Conservation (phyloP, 2,113 vertebrate species). For the Indri indri region DNA sequence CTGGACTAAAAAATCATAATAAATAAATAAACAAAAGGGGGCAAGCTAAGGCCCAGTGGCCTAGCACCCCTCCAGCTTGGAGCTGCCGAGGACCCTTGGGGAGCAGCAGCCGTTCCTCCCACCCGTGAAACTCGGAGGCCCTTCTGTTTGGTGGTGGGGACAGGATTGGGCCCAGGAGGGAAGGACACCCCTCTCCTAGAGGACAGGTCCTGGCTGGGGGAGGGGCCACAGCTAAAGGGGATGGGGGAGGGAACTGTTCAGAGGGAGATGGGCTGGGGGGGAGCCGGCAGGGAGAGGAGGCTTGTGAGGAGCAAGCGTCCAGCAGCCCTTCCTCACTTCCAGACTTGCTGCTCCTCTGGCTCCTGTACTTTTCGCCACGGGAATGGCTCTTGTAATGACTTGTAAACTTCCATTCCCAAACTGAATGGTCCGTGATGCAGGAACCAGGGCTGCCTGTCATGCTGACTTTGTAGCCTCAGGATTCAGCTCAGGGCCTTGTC, state of each 20-base stretch:
- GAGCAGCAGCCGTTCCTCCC: not conserved
- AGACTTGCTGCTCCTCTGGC: not conserved
- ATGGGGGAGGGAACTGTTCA: not conserved
- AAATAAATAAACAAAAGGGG: constrained; percentile 81
- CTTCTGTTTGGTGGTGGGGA: not conserved
- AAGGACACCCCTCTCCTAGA: not conserved
- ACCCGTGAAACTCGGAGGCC: not conserved
- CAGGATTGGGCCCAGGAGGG: not conserved
- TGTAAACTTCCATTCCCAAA: not conserved
- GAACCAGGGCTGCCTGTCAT: not conserved
- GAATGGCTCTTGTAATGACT: not conserved
- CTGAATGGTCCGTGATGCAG: accelerated
- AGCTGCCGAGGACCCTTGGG: not conserved
- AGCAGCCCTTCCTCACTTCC: not conserved
- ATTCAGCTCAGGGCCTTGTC: not conserved
- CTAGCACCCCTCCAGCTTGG: not conserved
- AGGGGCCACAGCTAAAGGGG: not conserved
- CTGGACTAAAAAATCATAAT: constrained; percentile 84
- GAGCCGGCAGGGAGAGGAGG: not conserved
- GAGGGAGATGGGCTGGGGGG: not conserved
- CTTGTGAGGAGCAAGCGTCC: not conserved
- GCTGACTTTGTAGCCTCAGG: accelerated
- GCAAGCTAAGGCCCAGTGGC: constrained; percentile 38
- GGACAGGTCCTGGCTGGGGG: not conserved
- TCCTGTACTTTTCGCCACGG: not conserved